Conservation (phyloP, 2,888 invertebrate genomes). For the Drosophila quinaria region DNA sequence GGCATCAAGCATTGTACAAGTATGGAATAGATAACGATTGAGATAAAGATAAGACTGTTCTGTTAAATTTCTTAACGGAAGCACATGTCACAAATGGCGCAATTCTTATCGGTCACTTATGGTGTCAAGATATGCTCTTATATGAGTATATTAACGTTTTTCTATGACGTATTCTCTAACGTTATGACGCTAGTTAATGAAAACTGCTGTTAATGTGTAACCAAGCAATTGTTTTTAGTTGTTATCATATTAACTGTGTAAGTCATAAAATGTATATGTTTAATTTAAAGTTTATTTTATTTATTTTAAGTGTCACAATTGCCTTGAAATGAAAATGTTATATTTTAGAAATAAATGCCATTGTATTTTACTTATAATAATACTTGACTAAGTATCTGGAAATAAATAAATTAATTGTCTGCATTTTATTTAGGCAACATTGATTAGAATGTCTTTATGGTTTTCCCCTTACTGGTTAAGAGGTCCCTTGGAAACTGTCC, state of each 20-base stretch:
- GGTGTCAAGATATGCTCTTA: slow-evolving; percentile 8
- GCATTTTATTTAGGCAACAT: neutral
- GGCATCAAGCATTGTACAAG: neutral
- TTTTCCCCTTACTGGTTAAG: neutral
- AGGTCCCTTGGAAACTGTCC: neutral
- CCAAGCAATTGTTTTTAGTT: neutral
- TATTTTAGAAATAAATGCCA: too few relatives aligned
- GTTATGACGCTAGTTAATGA: slow-evolving; percentile 4
- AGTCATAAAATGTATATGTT: neutral
- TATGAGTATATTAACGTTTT: slow-evolving; percentile 9
- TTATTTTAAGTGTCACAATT: too few relatives aligned
- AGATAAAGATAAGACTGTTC: slow-evolving; percentile 8
- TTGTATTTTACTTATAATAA: too few relatives aligned
- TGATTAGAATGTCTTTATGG: neutral
- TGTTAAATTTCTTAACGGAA: slow-evolving; percentile 34
- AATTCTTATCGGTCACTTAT: slow-evolving; percentile 32
- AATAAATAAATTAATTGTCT: neutral
- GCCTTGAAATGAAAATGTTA: too few relatives aligned
- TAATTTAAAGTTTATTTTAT: neutral
- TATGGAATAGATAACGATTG: slow-evolving; percentile 3
- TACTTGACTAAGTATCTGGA: neutral
- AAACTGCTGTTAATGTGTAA: slow-evolving; percentile 3
- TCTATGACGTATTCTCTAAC: neutral
- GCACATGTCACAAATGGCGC: slow-evolving; percentile 38
- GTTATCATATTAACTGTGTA: neutral